Evolutionary conservation across 2,888 invertebrate genomes (phyloP), one percentile per base, ranked within the genome.

Genomic region (Ochropleura plecta): DNA sequence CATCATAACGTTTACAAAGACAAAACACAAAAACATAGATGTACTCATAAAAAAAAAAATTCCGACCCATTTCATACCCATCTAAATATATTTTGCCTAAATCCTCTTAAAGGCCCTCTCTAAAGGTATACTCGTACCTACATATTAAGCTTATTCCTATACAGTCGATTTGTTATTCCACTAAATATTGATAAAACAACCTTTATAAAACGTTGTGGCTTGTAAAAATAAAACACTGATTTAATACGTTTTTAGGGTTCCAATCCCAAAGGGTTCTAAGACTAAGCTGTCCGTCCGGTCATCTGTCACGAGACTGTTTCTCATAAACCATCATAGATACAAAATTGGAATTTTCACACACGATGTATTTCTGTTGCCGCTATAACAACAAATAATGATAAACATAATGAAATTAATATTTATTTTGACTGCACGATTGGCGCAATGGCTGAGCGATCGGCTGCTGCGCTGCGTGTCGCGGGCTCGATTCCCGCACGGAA

Each of bases 181-280:
- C 78, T 82, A 86, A 86, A 84, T 78, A 79, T 79, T 79, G 70
- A 77, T 73, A 74, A 82, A 77, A 78, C 68, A 64, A 62, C 73
- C 66, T 72, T 82, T 62, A 72, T 84, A 82, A 84, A 87, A 84
- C 70, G 70, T 75, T 64, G 87, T 84, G 71, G 80, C 46, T 78
- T 85, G 84, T 86, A 87, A 86, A 85, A 87, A 85, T 86, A 87
- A 86, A 85, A 78, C 49, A 60, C 57, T 60, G 73, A 69, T 69
- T 85, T 76, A 71, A 71, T 76, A 73, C 70, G 14, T 20, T 76
- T 77, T 75, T 51, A 75, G 30, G 30, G 30, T 30, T 30, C 30
- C 30, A 30, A 30, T 2, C 30, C 30, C 30, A 30, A n/a, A 30
- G 30, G 30, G 30, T 30, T 30, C 1, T 1, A 30, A 30, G 30